Evolutionary conservation across 2,888 invertebrate genomes (phyloP), one percentile per base, ranked within the genome.

Genomic region (Stenodera caucasica): DNA sequence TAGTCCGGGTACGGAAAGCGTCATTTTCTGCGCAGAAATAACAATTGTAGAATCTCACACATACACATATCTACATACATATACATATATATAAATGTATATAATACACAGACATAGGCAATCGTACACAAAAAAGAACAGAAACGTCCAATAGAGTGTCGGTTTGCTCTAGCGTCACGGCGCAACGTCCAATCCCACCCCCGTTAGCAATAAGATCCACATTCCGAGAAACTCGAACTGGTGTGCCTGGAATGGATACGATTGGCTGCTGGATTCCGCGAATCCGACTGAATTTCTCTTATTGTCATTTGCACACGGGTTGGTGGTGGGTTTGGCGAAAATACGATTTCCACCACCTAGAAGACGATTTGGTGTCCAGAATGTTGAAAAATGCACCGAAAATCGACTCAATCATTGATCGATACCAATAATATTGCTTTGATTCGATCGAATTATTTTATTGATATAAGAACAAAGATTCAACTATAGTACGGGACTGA

Each of bases 241-340:
- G 45, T 60, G 74, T 74, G 76, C 75, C 75, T 45, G 45, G 45
- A 75, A 75, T 75, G 77, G 75, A 75, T 74, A 70, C 75, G 71
- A 80, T 80, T 79, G 80, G 79, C 69, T 67, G 71, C 58, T 67
- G 67, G 72, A 72, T 73, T 77, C 77, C 78, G 74, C 78, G 78
- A 79, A 79, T 79, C 78, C 75, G 73, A 72, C 75, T 73, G 77
- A 53, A 78, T 79, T 80, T 80, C 79, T 79, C 77, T 73, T 76
- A 79, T 80, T 80, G 79, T 79, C 79, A 80, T 79, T 80, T 45
- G 45, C 45, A 78, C 75, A 69, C 72, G 69, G 68, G 69, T 68
- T 70, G 70, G 67, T 67, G 66, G 53, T 65, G 59, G 65, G 66
- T 68, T 65, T 68, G 69, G 66, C 59, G 60, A 49, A 49, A 45